Evolutionary conservation across 2,888 invertebrate genomes (phyloP).

Genomic region (Sphinx pinastri): DNA sequence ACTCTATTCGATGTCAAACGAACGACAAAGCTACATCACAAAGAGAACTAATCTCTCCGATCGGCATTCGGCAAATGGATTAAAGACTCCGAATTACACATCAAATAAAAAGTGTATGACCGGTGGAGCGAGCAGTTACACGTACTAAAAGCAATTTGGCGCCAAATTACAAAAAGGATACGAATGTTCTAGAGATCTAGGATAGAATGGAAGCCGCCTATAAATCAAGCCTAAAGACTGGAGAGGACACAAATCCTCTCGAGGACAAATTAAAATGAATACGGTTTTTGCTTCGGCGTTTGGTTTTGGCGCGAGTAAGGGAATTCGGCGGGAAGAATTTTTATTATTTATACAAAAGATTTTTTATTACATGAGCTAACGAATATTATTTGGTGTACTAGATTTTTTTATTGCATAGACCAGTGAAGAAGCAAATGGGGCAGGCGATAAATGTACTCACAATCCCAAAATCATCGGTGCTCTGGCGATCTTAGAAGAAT

Average conservation of each 20-base stretch:
- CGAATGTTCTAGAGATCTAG: conserved; percentile 27
- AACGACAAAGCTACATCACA: neutral
- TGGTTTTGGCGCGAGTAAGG: neutral
- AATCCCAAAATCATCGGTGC: too few relatives aligned
- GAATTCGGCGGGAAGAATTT: neutral
- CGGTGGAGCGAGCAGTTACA: neutral
- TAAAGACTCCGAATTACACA: neutral
- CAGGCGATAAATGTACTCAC: too few relatives aligned
- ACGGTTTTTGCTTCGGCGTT: conserved; percentile 44
- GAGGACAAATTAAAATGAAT: conserved; percentile 69
- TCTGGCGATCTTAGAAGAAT: too few relatives aligned
- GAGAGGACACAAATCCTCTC: conserved; percentile 47
- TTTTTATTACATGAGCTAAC: too few relatives aligned
- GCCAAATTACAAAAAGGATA: conserved; percentile 18
- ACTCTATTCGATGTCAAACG: neutral
- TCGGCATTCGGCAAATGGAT: neutral
- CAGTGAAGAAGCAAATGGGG: neutral
- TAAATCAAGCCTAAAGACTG: conserved; percentile 56
- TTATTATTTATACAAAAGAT: neutral
- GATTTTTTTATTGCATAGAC: too few relatives aligned
- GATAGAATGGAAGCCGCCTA: conserved; percentile 33
- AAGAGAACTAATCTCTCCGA: neutral
- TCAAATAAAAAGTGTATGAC: neutral
- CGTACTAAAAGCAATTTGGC: conserved; percentile 8
- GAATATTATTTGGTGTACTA: too few relatives aligned